Evolutionary conservation across 2,797 vertebrate genomes (phyloP).

Genomic region (Numenius phaeopus): DNA sequence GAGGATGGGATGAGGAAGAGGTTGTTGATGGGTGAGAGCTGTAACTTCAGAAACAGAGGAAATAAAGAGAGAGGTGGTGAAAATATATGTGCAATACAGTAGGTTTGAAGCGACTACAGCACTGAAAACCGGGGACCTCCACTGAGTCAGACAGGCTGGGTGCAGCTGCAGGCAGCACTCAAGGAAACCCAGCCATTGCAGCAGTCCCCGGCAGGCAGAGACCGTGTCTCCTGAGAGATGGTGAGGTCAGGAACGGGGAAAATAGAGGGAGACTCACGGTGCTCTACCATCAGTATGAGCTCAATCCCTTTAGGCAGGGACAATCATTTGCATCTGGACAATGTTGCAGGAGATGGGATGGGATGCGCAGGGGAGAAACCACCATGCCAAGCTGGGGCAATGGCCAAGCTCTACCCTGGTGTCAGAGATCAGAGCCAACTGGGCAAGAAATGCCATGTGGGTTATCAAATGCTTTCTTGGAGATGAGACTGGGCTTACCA

Average conservation of each 20-base stretch:
- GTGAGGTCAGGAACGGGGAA: not conserved
- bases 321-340: constrained; percentile 14
- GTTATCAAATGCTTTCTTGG: constrained; percentile 46
- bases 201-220: not conserved
- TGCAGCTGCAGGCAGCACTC: constrained; percentile 31
- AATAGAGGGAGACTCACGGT: not conserved
- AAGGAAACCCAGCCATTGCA: not conserved
- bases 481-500: not conserved
- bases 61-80: not conserved
- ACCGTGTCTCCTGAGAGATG: not conserved
- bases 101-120: not conserved
- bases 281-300: not conserved
- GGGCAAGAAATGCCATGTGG: not conserved
- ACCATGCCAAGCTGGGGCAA: not conserved
- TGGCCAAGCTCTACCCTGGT: not conserved
- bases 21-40: not conserved
- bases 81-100: not conserved
- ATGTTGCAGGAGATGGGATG: constrained; percentile 3
- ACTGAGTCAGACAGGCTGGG: constrained; percentile 7
- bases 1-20: not conserved
- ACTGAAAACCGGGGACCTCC: not conserved
- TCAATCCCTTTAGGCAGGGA: constrained; percentile 20
- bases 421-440: not conserved
- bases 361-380: not conserved
- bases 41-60: not conserved